A percentile compares a stretch with the other conserved stretches of the same genome.
phyloP scores from a whole-genome alignment of 2,888 invertebrate species.

The Pardosa pseudoannulata region DNA sequence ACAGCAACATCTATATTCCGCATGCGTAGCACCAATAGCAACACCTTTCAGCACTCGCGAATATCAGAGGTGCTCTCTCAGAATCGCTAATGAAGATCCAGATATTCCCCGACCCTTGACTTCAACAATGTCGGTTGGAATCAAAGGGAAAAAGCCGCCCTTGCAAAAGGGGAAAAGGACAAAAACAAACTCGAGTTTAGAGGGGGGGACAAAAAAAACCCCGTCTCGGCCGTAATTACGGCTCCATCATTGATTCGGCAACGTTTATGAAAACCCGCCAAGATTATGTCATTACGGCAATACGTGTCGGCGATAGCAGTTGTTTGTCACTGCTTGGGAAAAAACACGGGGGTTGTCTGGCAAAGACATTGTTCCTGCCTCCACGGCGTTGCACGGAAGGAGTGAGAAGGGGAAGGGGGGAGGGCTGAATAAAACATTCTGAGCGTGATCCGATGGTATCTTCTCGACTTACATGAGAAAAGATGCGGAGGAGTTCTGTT shows the following conservation, averaged over 20 bases:
- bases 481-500: slow-evolving; percentile 6
- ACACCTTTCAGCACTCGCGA: slow-evolving; percentile 1
- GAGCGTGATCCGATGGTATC: background rate
- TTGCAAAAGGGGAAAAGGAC: background rate
- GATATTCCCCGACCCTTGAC: background rate
- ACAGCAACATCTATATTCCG: background rate
- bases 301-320: slow-evolving; percentile 43
- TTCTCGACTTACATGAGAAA: background rate
- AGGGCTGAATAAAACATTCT: background rate
- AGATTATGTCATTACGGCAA: slow-evolving; percentile 54
- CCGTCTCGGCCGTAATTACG: background rate
- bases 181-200: background rate
- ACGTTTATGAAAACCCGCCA: background rate
- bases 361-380: background rate
- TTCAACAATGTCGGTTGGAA: background rate
- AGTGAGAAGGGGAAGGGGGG: no score
- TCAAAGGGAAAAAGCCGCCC: background rate
- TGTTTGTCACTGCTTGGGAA: slow-evolving; percentile 17
- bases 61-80: background rate
- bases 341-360: background rate
- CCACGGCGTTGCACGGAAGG: no score
- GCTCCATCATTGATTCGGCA: background rate
- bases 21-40: background rate
- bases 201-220: no score
- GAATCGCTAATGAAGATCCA: background rate